Base-by-base conservation (phyloP, 2,797 vertebrate species). In the Ctenosaura bakeri region DNA sequence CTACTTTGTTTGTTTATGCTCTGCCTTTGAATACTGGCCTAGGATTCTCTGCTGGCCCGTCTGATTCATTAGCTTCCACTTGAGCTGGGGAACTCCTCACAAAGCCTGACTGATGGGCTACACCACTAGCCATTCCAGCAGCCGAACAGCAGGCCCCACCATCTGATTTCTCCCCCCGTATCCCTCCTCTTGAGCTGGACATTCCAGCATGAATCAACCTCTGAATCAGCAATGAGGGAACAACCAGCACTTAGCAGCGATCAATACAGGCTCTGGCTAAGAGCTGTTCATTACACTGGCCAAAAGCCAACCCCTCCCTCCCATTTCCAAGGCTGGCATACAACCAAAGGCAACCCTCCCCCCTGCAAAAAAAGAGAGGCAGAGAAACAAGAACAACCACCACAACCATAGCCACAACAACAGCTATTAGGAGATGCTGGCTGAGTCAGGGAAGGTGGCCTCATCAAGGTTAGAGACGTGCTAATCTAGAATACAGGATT, bases 211-310 rank as follows among this genome's bases (percentile, higher is more conserved):
- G 85, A 83, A 89, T 87, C 86, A 87, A 88, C 66, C 64, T 71
- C 88, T 87, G 85, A 56, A 90, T 92, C 85, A 90, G 91, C 88
- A 85, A n/a, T 50, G 81, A 83, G 22, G 81, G 74, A 84, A 80
- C 80, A 84, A 78, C 69, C 90, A 91, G 90, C 90, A 91, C 90
- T 91, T 91, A 89, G 87, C 56, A 86, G 71, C 20, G 14, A 91
- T 91, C 90, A 59, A 91, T 91, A 86, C 83, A 32, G 79, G 46
- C 69, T 35, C 69, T 86, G 83, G 88, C 78, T 83, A 82, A 82
- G 90, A 86, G 90, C 77, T 81, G 76, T 76, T 91, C 77, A 42
- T 82, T 77, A 42, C 35, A 32, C 20, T 86, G 87, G 87, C 78
- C 26, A 38, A 54, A 42, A 56, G 83, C 90, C 90, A 86, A 54